These are phyloP conservation scores for Teinopalpus imperialis DNA, from an alignment of 2,888 invertebrate genomes.

Conservation along the genomic window DNA sequence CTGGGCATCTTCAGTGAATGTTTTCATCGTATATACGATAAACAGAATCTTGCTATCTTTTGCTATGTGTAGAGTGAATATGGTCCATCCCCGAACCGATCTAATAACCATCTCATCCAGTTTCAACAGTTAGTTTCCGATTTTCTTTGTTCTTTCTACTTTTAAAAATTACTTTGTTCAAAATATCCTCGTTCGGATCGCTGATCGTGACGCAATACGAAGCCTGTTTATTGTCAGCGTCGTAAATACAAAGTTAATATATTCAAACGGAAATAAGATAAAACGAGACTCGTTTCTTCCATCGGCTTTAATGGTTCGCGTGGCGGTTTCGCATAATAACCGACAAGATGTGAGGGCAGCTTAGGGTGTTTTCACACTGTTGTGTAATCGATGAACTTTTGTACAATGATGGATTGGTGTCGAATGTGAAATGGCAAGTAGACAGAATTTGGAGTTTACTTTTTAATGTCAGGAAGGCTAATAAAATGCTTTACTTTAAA, in stretches of 20 bases:
- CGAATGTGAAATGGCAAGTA: no score
- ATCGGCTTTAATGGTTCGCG: slow-evolving; percentile 60
- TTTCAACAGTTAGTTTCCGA: no score
- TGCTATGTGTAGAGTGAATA: no score
- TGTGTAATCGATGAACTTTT: slow-evolving; percentile 14
- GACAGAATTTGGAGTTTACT: no score
- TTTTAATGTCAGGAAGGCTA: no score
- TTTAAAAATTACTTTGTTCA: slow-evolving; percentile 5
- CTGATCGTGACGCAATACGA: slow-evolving; percentile 15
- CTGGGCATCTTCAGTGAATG: no score
- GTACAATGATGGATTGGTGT: no score
- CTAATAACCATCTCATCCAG: no score
- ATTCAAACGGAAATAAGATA: slow-evolving; percentile 76
- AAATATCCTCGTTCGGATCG: not conserved
- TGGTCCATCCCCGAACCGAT: no score
- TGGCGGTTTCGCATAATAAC: slow-evolving; percentile 65
- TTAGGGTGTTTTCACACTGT: slow-evolving; percentile 35
- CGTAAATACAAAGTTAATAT: slow-evolving; percentile 48
- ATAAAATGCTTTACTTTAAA: no score
- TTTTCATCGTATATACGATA: no score
- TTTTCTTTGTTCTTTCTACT: slow-evolving; percentile 1
- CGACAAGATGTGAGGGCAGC: slow-evolving; percentile 57
- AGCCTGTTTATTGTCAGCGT: slow-evolving; percentile 27
- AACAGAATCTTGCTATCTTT: no score
- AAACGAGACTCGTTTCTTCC: slow-evolving; percentile 64